A percentile compares a stretch with the other conserved stretches of the same genome.
These are phyloP conservation scores for Netelia fuscicornis DNA, from an alignment of 2,888 invertebrate species.

Conservation along the genomic window DNA sequence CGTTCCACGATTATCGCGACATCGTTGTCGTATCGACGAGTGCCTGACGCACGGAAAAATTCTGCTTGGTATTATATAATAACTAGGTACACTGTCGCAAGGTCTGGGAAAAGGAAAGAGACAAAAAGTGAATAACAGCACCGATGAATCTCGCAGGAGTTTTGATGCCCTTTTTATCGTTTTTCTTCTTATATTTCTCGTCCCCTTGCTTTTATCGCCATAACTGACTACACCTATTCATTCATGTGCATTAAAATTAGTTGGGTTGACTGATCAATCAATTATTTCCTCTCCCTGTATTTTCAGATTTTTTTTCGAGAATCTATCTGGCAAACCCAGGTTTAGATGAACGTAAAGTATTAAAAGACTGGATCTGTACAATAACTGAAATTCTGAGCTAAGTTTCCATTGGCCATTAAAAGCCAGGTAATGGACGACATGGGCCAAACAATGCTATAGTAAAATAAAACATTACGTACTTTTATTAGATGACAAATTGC, in stretches of 20 bases:
- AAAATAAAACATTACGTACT: too few relatives aligned
- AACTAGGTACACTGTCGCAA: neutral
- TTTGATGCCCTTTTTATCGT: neutral
- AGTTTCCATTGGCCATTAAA: neutral
- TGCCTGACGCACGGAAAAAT: neutral
- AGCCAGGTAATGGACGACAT: conserved; percentile 4
- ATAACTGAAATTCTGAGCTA: conserved; percentile 7
- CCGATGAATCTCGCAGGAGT: neutral
- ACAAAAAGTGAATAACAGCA: neutral
- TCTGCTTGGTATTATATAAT: neutral
- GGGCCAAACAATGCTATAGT: neutral
- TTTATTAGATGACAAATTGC: too few relatives aligned
- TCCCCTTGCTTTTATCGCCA: neutral
- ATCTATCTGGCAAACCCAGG: conserved; percentile 48
- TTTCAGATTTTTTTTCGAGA: conserved; percentile 52
- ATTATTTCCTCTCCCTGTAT: neutral
- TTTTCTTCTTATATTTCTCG: neutral
- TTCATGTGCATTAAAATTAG: neutral
- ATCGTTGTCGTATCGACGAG: neutral
- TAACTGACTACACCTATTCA: neutral
- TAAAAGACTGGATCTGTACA: conserved; percentile 7
- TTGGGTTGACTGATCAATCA: neutral
- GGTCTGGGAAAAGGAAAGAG: neutral
- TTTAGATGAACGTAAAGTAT: neutral
- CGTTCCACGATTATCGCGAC: neutral